phyloP scores from a whole-genome alignment of 2,888 invertebrate genomes.

The Cheilosia variabilis region DNA sequence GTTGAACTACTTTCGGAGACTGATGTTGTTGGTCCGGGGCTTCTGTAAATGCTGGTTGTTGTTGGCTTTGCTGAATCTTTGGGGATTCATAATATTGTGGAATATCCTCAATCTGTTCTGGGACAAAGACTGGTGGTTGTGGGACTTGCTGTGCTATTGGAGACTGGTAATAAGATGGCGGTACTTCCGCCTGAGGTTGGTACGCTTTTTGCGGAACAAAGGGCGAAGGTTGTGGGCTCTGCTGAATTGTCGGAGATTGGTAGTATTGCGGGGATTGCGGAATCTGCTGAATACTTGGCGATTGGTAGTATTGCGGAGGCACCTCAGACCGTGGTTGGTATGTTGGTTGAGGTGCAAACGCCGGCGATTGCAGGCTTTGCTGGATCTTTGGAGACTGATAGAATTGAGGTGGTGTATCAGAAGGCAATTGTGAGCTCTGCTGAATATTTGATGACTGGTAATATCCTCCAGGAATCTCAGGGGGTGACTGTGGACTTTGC shows the following conservation, averaged over 20 bases:
- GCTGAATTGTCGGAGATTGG: constrained; percentile 33
- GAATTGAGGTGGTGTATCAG: not conserved
- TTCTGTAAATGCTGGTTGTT: constrained; percentile 15
- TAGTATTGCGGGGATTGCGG: constrained; percentile 18
- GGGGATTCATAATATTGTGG: constrained; percentile 21
- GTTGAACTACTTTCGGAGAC: constrained; percentile 20
- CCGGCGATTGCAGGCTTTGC: constrained; percentile 18
- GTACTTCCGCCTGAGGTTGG: constrained; percentile 18
- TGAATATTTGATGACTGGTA: not conserved
- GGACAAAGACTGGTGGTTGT: constrained; percentile 3
- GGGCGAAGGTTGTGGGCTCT: constrained; percentile 16
- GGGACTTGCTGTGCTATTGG: constrained; percentile 15
- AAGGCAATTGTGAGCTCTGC: constrained; percentile 1
- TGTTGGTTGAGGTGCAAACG: not conserved
- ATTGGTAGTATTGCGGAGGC: constrained; percentile 18
- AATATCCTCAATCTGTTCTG: constrained; percentile 8
- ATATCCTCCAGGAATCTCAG: not conserved
- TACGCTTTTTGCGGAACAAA: constrained; percentile 14
- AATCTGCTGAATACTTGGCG: constrained; percentile 37
- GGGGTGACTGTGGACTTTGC: constrained; percentile 19
- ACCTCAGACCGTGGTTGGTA: constrained; percentile 21
- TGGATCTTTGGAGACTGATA: constrained; percentile 1
- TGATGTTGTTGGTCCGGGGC: constrained; percentile 12
- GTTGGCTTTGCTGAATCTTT: constrained; percentile 21
- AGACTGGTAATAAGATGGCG: constrained; percentile 22